phyloP scores from a whole-genome alignment of 2,113 vertebrate species.

The Potamarius usumacintae region DNA sequence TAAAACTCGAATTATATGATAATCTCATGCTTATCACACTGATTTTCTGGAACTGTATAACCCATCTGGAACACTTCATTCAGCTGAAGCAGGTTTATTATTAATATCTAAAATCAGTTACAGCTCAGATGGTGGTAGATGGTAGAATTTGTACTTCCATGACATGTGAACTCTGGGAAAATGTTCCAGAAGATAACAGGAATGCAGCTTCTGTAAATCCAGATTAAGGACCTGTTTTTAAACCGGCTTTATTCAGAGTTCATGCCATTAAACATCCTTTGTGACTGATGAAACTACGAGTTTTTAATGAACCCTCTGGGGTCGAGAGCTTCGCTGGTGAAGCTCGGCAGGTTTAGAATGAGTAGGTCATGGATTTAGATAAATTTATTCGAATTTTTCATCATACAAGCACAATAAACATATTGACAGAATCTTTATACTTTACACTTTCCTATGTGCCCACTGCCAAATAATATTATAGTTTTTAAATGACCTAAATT shows the following conservation, averaged over 20 bases:
- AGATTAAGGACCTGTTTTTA: neutral
- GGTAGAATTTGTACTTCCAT: neutral
- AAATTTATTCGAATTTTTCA: too few relatives aligned
- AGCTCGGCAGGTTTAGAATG: too few relatives aligned
- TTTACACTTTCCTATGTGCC: too few relatives aligned
- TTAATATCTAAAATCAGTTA: neutral
- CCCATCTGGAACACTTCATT: neutral
- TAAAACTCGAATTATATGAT: neutral
- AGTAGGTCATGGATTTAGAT: too few relatives aligned
- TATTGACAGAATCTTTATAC: too few relatives aligned
- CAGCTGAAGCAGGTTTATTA: neutral
- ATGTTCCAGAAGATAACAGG: neutral
- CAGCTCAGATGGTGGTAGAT: neutral
- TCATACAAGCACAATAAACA: too few relatives aligned
- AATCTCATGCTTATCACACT: neutral
- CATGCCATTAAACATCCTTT: neutral
- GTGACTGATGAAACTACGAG: too few relatives aligned
- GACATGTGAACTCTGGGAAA: neutral
- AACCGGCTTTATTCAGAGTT: neutral
- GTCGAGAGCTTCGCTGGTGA: too few relatives aligned
- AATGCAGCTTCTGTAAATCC: neutral
- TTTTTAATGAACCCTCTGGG: too few relatives aligned
- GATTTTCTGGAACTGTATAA: neutral
- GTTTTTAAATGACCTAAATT: too few relatives aligned
- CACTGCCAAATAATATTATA: too few relatives aligned